Base-by-base conservation (phyloP, 2,797 vertebrate species). In the Cyprinodon diabolis region DNA sequence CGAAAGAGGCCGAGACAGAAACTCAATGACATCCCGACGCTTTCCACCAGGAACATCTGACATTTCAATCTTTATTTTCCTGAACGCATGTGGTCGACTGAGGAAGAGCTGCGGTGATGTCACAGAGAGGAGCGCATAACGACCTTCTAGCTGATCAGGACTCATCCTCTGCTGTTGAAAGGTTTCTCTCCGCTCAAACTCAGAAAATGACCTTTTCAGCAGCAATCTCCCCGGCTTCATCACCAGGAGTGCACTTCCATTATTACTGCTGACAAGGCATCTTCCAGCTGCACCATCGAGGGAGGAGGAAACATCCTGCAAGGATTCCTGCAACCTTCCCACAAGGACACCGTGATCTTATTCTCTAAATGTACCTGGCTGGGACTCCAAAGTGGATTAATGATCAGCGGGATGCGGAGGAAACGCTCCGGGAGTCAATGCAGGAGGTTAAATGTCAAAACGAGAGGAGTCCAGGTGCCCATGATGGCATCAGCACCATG, bases 111-210 rank as follows among this genome's bases (percentile, higher is more conserved):
- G 25, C 48, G 7, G 0, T 19, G 69, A 6, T 60, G 57, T 68
- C 56, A 67, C 14, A 70, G 77, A 72, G 23, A 43, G 56, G 25
- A 62, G 65, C 21, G n/a, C 8, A 48, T 57, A 66, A 56, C 60
- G 75, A 48, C 67, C 69, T 43, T 30, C 19, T 47, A 79, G 81
- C 85, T 90, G 93, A 91, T 88, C 83, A 92, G 66, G 82, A 91
- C 87, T 80, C 87, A 86, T 87, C 83, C 73, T 52, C 68, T 82
- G 76, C 68, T 71, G 23, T 73, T 74, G 71, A 57, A 69, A 70
- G 80, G 52, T 72, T 75, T 62, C 48, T 49, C 11, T 49, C 48
- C 48, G 15, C 13, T 4, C 35, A 40, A 3, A 1, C 30, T 30
- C 30, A 30, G 30, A 30, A 30, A 60, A 60, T 60, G 30, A 37